phyloP scores from a whole-genome alignment of 2,113 vertebrate genomes.

The Rhea pennata region DNA sequence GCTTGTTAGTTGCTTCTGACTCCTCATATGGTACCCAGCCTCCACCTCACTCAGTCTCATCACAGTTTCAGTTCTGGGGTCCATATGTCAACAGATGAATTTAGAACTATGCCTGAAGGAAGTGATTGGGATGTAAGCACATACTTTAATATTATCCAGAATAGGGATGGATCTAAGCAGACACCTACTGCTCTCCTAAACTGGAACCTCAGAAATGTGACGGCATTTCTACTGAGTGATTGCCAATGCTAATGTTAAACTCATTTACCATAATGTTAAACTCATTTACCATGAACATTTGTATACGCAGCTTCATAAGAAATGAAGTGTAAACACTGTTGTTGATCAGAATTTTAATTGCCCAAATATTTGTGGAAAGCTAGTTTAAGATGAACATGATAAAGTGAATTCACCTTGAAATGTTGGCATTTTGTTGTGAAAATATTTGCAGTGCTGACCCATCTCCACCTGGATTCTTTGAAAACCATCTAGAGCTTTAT shows the following conservation, averaged over 20 bases:
- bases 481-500: not conserved
- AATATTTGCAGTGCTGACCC: not conserved
- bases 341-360: not conserved
- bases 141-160: fast-evolving
- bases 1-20: not conserved
- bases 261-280: not conserved
- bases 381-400: not conserved
- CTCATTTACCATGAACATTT: not conserved
- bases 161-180: not conserved
- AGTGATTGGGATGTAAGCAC: not conserved
- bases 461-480: not conserved
- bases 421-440: not conserved
- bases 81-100: not conserved
- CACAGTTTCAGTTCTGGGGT: not conserved
- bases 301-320: not conserved
- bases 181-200: not conserved
- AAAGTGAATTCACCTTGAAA: not conserved
- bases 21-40: not conserved
- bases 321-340: conserved; percentile 15
- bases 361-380: not conserved
- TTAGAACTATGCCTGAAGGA: not conserved
- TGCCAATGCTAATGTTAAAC: not conserved
- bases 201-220: not conserved
- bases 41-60: not conserved
- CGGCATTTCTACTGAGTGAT: not conserved